Evolutionary conservation across 1,140 invertebrate genomes (phyloP).

Genomic region (Zeugodacus cucurbitae): DNA sequence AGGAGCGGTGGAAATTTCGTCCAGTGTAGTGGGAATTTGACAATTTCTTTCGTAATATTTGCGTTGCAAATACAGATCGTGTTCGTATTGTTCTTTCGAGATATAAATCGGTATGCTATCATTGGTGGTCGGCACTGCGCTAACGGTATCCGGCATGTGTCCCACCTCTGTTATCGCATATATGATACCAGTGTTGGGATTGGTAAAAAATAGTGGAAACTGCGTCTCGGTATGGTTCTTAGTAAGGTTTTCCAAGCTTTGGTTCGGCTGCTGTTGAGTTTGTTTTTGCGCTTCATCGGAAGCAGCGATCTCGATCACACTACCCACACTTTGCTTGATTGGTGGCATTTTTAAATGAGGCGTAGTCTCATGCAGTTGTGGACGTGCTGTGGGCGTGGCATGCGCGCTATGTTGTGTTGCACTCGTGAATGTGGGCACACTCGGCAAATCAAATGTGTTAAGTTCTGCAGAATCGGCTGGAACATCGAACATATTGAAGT

Average conservation of each 20-base stretch:
- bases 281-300: neutral
- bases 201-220: constrained; percentile 61
- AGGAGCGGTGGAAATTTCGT: neutral
- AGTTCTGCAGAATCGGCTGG: neutral
- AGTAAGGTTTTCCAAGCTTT: neutral
- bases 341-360: neutral
- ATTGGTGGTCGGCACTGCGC: constrained; percentile 29
- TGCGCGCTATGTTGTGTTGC: neutral
- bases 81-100: constrained; percentile 60
- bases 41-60: constrained; percentile 53
- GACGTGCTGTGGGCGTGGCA: neutral
- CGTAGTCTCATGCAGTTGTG: neutral
- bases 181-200: constrained; percentile 60
- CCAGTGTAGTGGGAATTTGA: neutral
- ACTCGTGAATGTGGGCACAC: neutral
- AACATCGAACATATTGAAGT: constrained; percentile 34
- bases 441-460: neutral
- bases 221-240: constrained; percentile 10
- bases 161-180: constrained; percentile 62
- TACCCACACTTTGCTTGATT: neutral
- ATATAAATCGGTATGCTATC: constrained; percentile 59
- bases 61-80: constrained; percentile 49
- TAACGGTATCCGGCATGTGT: neutral
- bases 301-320: neutral
- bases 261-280: neutral